Conservation (phyloP, 2,888 invertebrate species). For the Drosophila meridionalis region DNA sequence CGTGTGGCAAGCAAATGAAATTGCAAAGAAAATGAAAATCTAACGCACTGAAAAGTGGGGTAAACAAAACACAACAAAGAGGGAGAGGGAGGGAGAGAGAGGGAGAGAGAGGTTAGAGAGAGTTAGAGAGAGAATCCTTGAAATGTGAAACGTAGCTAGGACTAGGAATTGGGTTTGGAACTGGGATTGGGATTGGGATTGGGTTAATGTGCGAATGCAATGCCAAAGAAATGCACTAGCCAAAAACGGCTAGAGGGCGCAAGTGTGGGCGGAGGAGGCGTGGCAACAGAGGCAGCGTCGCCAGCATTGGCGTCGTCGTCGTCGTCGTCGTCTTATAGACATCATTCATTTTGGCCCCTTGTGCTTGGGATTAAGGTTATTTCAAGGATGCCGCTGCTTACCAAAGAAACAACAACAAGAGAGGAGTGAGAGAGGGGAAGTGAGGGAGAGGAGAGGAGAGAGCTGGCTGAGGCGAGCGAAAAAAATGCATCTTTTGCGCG, state of each 20-base stretch:
- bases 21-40: slow-evolving; percentile 79
- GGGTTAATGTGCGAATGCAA: slow-evolving; percentile 34
- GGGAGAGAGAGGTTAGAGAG: neutral
- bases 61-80: slow-evolving; percentile 61
- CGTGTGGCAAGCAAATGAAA: slow-evolving; percentile 78
- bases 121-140: slow-evolving; percentile 56
- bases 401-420: slow-evolving; percentile 18
- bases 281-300: slow-evolving; percentile 2
- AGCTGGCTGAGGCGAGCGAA: slow-evolving; percentile 5
- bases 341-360: slow-evolving; percentile 83
- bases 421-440: neutral
- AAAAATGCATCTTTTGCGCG: slow-evolving; percentile 73
- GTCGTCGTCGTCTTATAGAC: slow-evolving; percentile 63
- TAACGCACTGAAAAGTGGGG: slow-evolving; percentile 75
- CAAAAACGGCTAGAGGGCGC: slow-evolving; percentile 1
- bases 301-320: slow-evolving; percentile 25
- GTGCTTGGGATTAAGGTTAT: slow-evolving; percentile 83
- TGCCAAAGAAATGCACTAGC: slow-evolving; percentile 53
- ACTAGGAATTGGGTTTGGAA: neutral
- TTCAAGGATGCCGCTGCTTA: slow-evolving; percentile 80
- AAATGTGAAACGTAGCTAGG: slow-evolving; percentile 62
- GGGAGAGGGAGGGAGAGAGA: too few relatives aligned
- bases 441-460: neutral
- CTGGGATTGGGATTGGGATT: neutral
- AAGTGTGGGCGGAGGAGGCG: too few relatives aligned